Conservation (phyloP, 2,113 vertebrate species). For the Psephotus haematonotus region DNA sequence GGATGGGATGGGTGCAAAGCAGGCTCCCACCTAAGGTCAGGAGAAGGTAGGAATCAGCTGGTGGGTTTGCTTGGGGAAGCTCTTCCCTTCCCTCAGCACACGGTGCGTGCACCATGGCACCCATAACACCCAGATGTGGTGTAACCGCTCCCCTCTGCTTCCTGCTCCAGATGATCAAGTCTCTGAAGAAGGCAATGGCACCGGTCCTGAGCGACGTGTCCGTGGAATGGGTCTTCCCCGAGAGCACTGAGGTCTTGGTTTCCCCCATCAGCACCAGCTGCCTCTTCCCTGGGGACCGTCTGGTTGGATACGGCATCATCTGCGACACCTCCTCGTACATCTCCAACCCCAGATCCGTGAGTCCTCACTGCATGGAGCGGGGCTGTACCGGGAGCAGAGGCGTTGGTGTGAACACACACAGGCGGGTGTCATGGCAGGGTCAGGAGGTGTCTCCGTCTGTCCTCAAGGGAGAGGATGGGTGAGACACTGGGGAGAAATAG, state of each 20-base stretch:
- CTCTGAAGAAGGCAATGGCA: constrained; percentile 90
- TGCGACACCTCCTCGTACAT: constrained; percentile 86
- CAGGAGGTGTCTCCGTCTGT: neutral
- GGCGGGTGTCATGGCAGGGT: accelerated
- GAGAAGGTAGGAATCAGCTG: neutral
- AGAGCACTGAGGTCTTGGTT: constrained; percentile 89
- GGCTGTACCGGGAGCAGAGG: accelerated
- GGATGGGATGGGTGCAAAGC: neutral
- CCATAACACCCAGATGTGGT: accelerated
- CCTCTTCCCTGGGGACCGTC: constrained; percentile 90
- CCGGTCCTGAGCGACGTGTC: constrained; percentile 90
- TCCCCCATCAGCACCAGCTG: constrained; percentile 85
- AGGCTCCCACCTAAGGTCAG: neutral
- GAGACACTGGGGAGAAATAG: accelerated
- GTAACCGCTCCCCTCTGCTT: neutral
- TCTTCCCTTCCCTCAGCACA: neutral
- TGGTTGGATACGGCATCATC: constrained; percentile 87
- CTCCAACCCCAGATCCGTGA: constrained; percentile 84
- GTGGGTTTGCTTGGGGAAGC: neutral
- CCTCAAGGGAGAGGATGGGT: neutral
- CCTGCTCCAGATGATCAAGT: constrained; percentile 86
- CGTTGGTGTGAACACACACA: neutral
- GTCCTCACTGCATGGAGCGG: neutral
- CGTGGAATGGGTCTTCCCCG: constrained; percentile 93
- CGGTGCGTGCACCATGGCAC: accelerated